Conservation (phyloP, 2,797 vertebrate genomes). For the Morus bassanus region DNA sequence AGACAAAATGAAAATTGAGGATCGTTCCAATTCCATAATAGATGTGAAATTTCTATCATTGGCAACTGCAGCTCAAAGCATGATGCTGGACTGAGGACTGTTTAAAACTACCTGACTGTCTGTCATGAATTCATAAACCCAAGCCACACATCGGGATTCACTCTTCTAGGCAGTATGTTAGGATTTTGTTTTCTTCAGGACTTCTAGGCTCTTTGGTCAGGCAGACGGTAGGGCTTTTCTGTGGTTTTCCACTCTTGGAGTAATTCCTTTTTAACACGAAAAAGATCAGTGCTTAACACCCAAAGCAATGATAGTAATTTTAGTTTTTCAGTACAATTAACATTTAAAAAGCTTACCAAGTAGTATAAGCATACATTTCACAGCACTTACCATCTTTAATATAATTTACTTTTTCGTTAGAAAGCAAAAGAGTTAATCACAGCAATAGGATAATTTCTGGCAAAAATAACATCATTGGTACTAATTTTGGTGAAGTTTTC, state of each 20-base stretch:
- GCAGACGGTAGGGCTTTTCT: neutral
- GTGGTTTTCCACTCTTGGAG: neutral
- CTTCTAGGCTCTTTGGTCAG: neutral
- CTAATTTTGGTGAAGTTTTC: neutral
- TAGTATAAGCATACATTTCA: neutral
- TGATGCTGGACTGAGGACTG: neutral
- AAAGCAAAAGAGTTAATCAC: neutral
- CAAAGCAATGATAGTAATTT: neutral
- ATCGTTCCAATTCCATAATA: neutral
- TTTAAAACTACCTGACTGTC: neutral
- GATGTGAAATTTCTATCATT: neutral
- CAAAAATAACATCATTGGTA: neutral
- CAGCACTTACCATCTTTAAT: neutral
- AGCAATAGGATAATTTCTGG: neutral
- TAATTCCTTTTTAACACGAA: neutral
- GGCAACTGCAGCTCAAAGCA: neutral
- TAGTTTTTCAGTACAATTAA: neutral
- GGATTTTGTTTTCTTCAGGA: neutral
- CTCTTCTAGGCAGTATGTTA: neutral
- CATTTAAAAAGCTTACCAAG: neutral
- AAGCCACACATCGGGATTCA: neutral
- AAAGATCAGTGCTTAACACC: neutral
- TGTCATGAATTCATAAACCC: neutral
- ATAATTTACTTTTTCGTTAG: constrained; percentile 10
- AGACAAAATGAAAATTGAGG: neutral